These are phyloP conservation scores for Oncorhynchus mykiss DNA, from an alignment of 2,113 vertebrate genomes.

Conservation along the genomic window DNA sequence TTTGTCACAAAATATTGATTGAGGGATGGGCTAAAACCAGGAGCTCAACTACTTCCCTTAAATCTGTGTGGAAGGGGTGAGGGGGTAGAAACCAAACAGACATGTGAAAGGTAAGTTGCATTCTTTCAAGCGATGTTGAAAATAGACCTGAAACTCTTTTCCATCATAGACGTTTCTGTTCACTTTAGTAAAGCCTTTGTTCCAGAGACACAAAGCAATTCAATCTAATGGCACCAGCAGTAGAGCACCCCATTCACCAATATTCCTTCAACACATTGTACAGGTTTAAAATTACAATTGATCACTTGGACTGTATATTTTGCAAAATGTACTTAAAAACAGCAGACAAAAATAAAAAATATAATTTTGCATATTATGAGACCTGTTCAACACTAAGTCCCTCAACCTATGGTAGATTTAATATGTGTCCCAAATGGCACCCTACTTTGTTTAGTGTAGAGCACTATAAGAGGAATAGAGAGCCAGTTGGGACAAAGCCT, in stretches of 20 bases:
- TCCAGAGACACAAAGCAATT: conserved; percentile 46
- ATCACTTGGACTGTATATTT: conserved; percentile 7
- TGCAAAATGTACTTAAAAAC: neutral
- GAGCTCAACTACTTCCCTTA: too few species aligned
- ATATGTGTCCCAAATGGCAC: too few species aligned
- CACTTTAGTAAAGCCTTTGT: conserved; percentile 48
- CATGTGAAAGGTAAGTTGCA: neutral
- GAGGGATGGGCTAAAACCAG: too few species aligned
- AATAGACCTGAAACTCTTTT: neutral
- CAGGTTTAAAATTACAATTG: conserved; percentile 14
- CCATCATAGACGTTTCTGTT: conserved; percentile 1
- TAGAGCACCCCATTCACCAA: neutral
- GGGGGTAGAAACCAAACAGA: neutral
- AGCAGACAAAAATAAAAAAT: neutral
- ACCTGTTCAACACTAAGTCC: neutral
- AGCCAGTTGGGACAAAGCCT: neutral
- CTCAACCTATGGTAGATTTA: neutral
- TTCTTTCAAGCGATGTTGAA: neutral
- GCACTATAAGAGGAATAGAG: neutral
- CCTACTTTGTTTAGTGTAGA: neutral
- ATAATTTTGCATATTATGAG: neutral
- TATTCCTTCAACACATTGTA: conserved; percentile 17
- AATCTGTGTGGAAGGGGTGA: neutral
- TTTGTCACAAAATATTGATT: too few species aligned
- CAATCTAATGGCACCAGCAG: neutral